These are phyloP conservation scores for Pristionchus entomophagus DNA, from an alignment of 2,888 invertebrate genomes.

Conservation along the genomic window DNA sequence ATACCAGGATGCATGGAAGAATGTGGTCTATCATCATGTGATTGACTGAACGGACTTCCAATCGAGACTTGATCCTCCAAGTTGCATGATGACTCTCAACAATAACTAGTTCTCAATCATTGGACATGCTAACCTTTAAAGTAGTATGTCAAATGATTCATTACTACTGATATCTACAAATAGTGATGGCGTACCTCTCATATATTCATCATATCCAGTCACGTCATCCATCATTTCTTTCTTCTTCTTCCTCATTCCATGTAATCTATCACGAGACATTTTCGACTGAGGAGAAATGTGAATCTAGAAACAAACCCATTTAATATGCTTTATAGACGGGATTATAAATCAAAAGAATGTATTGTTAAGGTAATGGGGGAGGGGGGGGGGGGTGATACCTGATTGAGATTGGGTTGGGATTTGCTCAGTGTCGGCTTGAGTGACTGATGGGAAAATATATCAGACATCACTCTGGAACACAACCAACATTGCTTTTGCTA, in stretches of 20 bases:
- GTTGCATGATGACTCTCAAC: constrained; percentile 9
- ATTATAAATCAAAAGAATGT: no score
- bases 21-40: constrained; percentile 1
- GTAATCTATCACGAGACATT: constrained; percentile 13
- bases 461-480: not conserved
- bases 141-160: no score
- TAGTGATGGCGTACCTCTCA: not conserved
- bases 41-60: not conserved
- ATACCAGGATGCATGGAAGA: not conserved
- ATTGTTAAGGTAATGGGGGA: not conserved
- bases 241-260: constrained; percentile 39
- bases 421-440: constrained; percentile 40
- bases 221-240: not conserved
- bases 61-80: not conserved
- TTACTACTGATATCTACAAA: not conserved
- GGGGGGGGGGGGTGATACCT: not conserved
- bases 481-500: no score
- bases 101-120: no score
- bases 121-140: no score
- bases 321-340: not conserved
- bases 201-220: constrained; percentile 5
- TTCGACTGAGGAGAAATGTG: constrained; percentile 20
- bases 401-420: constrained; percentile 43
- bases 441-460: not conserved
- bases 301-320: not conserved